These are phyloP conservation scores for Eristalis arbustorum DNA, from an alignment of 2,888 invertebrate species.

Conservation along the genomic window DNA sequence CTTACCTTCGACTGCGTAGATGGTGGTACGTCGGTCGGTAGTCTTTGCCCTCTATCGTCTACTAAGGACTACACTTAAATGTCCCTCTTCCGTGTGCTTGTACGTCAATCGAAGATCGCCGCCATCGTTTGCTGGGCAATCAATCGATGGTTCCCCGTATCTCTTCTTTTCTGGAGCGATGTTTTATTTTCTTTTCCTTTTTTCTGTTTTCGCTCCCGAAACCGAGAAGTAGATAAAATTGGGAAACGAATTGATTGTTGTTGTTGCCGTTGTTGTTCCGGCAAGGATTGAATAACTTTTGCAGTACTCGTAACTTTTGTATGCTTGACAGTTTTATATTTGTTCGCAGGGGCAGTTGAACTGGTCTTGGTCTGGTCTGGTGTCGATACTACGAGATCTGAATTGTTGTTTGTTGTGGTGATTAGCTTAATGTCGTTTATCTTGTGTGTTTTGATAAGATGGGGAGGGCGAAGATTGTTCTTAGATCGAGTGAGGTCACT, in stretches of 20 bases:
- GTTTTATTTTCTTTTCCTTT: slow-evolving; percentile 19
- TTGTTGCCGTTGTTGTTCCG: slow-evolving; percentile 15
- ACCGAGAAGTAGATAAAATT: slow-evolving; percentile 45
- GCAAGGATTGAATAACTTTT: slow-evolving; percentile 54
- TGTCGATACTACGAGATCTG: slow-evolving; percentile 16
- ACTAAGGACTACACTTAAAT: neutral
- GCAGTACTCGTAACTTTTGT: slow-evolving; percentile 38
- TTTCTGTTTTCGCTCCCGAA: slow-evolving; percentile 4
- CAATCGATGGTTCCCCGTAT: slow-evolving; percentile 31
- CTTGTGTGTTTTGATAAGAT: slow-evolving; percentile 24
- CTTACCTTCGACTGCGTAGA: slow-evolving; percentile 47
- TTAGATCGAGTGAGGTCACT: neutral
- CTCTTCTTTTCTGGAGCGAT: slow-evolving; percentile 3
- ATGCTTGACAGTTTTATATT: slow-evolving; percentile 57
- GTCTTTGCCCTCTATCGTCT: slow-evolving; percentile 7
- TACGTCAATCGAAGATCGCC: neutral
- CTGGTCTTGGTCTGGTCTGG: slow-evolving; percentile 10
- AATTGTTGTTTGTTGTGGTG: slow-evolving; percentile 36
- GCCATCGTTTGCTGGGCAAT: slow-evolving; percentile 32
- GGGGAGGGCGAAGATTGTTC: slow-evolving; percentile 4
- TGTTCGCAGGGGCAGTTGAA: slow-evolving; percentile 35
- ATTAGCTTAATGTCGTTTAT: slow-evolving; percentile 48
- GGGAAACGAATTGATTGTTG: slow-evolving; percentile 54
- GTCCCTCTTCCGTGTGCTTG: neutral
- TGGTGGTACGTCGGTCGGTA: slow-evolving; percentile 18